A percentile compares a stretch with the other conserved stretches of the same genome.
Evolutionary conservation across 1,140 invertebrate species (phyloP).

Genomic region (Bicyclus anynana): DNA sequence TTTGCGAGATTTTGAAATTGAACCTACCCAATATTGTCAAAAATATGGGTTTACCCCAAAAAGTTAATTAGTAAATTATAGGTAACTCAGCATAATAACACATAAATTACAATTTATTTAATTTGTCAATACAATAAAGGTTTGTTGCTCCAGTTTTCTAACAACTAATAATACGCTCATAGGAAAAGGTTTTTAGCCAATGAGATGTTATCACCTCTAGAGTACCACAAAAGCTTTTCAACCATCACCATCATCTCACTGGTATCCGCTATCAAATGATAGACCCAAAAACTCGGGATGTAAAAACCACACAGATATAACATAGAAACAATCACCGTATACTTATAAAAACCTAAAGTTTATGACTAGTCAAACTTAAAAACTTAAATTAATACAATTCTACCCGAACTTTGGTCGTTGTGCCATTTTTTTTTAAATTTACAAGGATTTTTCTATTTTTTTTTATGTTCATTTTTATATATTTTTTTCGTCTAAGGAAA

Average conservation of each 20-base stretch:
- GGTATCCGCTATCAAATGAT: too few species aligned
- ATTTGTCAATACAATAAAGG: background rate
- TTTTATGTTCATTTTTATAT: conserved; percentile 48
- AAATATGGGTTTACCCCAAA: too few species aligned
- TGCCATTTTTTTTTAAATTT: conserved; percentile 68
- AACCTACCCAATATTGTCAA: too few species aligned
- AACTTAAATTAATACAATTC: conserved; percentile 33
- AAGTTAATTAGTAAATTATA: too few species aligned
- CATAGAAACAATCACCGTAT: conserved; percentile 2
- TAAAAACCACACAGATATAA: conserved; percentile 2
- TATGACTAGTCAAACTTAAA: conserved; percentile 62
- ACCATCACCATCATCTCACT: too few species aligned
- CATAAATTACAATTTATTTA: background rate
- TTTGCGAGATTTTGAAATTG: too few species aligned
- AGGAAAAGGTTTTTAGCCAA: background rate
- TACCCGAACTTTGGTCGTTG: conserved; percentile 69
- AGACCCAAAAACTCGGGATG: background rate
- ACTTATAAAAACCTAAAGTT: conserved; percentile 11
- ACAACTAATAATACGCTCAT: background rate
- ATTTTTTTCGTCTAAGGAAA: conserved; percentile 30
- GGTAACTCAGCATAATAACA: too few species aligned
- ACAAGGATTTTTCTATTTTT: conserved; percentile 64
- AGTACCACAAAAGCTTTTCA: too few species aligned
- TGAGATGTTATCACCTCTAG: too few species aligned
- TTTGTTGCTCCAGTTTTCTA: background rate